These are phyloP conservation scores for Podargus strigoides DNA, from an alignment of 2,797 vertebrate species.

Conservation along the genomic window DNA sequence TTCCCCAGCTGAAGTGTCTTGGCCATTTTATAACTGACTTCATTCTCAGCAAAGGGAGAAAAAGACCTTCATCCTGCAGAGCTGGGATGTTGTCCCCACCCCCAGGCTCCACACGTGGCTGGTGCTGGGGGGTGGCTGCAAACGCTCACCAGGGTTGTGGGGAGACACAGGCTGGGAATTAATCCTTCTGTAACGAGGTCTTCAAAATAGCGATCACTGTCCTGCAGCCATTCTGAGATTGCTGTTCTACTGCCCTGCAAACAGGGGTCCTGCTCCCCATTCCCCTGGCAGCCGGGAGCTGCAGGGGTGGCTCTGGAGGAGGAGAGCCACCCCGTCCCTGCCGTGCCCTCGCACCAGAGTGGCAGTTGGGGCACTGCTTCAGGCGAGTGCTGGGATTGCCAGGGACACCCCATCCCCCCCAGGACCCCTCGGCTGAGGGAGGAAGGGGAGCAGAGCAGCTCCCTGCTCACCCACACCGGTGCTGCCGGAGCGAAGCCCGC, in stretches of 20 bases:
- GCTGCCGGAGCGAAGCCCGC: neutral
- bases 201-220: neutral
- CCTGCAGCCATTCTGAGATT: neutral
- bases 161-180: neutral
- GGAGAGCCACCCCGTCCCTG: fast-evolving
- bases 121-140: too few species aligned
- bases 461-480: neutral
- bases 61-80: neutral
- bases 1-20: neutral
- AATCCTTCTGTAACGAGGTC: neutral
- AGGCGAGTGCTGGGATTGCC: fast-evolving
- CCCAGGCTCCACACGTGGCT: neutral
- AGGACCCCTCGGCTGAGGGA: neutral
- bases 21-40: neutral
- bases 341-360: fast-evolving
- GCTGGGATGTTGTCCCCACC: neutral
- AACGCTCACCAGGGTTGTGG: fast-evolving
- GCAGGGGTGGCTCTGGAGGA: fast-evolving
- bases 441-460: neutral
- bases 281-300: fast-evolving
- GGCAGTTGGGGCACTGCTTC: neutral
- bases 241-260: neutral
- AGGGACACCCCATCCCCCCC: too few species aligned
- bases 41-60: neutral
- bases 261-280: neutral